Evolutionary conservation across 1,140 invertebrate genomes (phyloP).

Genomic region (Aphelenchoides avenae): DNA sequence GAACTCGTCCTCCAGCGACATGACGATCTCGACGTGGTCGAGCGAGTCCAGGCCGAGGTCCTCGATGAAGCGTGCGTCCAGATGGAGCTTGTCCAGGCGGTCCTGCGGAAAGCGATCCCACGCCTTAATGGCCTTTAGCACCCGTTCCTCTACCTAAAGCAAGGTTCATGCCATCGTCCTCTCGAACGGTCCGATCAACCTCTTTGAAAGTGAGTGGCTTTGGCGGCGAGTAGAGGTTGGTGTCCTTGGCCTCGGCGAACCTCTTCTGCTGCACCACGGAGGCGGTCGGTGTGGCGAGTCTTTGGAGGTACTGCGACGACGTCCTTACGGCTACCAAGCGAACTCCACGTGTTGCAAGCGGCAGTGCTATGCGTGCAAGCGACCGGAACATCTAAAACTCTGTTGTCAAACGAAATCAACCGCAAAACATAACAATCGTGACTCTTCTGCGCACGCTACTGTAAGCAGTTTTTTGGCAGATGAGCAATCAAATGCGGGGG

Average conservation of each 20-base stretch:
- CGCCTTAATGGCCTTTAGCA: slow-evolving; percentile 53
- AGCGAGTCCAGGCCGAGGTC: slow-evolving; percentile 94
- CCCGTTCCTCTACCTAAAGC: slow-evolving; percentile 52
- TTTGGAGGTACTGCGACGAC: neutral
- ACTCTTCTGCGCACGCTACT: too few species aligned
- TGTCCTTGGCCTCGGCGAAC: slow-evolving; percentile 17
- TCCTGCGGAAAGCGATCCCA: slow-evolving; percentile 58
- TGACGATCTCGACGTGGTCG: slow-evolving; percentile 95
- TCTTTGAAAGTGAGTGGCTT: slow-evolving; percentile 49
- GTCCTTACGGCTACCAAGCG: neutral
- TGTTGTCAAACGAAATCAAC: too few species aligned
- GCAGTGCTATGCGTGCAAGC: neutral
- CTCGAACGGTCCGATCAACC: slow-evolving; percentile 10
- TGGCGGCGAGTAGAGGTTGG: slow-evolving; percentile 39
- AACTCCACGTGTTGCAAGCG: neutral
- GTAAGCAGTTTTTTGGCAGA: too few species aligned
- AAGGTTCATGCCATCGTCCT: slow-evolving; percentile 3
- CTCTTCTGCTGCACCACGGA: slow-evolving; percentile 14
- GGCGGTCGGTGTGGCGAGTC: slow-evolving; percentile 6
- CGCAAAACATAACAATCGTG: too few species aligned
- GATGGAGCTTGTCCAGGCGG: slow-evolving; percentile 57
- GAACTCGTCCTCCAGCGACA: slow-evolving; percentile 99
- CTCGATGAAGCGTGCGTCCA: slow-evolving; percentile 91
- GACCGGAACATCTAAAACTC: slow-evolving; percentile 7
- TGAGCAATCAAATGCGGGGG: too few species aligned